Evolutionary conservation across 2,888 invertebrate species (phyloP), one percentile per base, ranked within the genome.

Genomic region (Agriopis leucophaearia): DNA sequence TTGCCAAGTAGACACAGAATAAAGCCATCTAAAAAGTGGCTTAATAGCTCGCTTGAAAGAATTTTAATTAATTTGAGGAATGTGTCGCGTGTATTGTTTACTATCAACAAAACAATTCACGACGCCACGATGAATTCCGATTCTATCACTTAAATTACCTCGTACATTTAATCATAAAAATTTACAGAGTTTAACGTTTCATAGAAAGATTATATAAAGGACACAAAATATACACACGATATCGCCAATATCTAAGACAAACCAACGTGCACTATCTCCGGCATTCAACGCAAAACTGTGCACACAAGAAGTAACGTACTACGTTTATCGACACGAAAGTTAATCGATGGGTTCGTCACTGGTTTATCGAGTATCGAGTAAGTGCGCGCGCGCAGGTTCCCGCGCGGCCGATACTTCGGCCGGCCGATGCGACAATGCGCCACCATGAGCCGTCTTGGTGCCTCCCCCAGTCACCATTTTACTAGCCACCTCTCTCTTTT

Each of bases 401-500:
- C 84, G 89, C 88, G 88, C 93, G 90, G 91, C 91, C 91, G 90
- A 77, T 85, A 84, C 88, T 90, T 84, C 82, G 82, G 90, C 92
- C 85, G 89, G 85, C 82, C 88, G 86, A 82, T 85, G 88, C 88
- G 89, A 92, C 92, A 93, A 90, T 94, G 93, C 88, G 90, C 83
- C 84, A 83, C 84, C 89, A 87, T 85, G 77, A 79, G 80, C 76
- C 51, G 58, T 27, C 80, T 80, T 79, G 78, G 82, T 86, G 83
- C 90, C 88, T 88, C 87, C 90, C 88, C 88, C 90, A 81, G 84
- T 85, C 84, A 84, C 81, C 84, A 83, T 84, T 79, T 81, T 84
- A 88, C 87, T 88, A 88, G 88, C 88, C 89, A 88, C 92, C 93
- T 94, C 93, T 94, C 93, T 92, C 93, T 94, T 93, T 93, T 89